Base-by-base conservation (phyloP, 2,113 vertebrate genomes). In the Cochlearius cochlearius region DNA sequence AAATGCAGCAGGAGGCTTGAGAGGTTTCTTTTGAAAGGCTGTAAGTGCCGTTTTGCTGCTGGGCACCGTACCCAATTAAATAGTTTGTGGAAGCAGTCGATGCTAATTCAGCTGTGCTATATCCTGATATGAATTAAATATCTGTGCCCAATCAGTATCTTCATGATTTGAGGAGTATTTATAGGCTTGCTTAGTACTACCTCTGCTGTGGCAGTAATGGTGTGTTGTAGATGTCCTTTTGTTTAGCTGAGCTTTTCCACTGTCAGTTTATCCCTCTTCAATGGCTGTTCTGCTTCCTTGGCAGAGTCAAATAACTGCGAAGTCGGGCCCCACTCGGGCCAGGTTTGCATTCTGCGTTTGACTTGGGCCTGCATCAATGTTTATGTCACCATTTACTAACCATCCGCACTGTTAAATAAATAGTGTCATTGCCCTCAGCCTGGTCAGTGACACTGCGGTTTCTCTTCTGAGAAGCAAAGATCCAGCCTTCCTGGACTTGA, bases 301-400 rank as follows among this genome's bases (percentile, higher is more conserved):
- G 43, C 92, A 50, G 76, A 80, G 30, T 30, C 10, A 75, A 92
- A 56, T 38, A 69, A 43, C 77, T 71, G 62, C 45, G 60, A 6
- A 71, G 23, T 39, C 73, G 84, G 58, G 84, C 66, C 59, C 30
- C 36, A 20, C 78, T 94, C 1, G 0, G 62, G 39, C 36, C 77
- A 90, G 84, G 87, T 95, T 95, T 96, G 89, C 66, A 17, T 79
- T 92, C 52, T 82, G 56, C 89, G 77, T 95, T 97, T 94, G 93
- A 26, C 66, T 96, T 96, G 90, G 84, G 62, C 43, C 67, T 39
- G 34, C 85, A 79, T 87, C 93, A 85, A 45, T 91, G 80, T 87
- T 96, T 95, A 63, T 82, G 84, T 94, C 4, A 2, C 93, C 66
- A 32, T 90, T 96, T 90, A 85, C 87, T 66, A 64, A 45, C 84